Evolutionary conservation across 2,797 vertebrate genomes (phyloP).

Genomic region (Chelon auratus): DNA sequence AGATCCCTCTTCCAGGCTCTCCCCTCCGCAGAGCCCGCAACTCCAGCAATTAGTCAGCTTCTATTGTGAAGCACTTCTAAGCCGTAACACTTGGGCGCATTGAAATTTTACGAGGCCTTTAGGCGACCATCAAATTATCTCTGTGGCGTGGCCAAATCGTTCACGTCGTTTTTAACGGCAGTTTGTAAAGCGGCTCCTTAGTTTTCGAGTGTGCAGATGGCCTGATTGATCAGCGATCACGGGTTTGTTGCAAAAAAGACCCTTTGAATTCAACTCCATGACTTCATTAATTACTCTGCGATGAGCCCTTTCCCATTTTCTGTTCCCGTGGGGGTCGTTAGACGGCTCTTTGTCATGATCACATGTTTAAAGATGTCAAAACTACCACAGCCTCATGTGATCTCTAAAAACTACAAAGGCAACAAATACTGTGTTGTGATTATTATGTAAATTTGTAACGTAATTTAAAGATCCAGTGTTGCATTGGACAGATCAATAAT

Average conservation of each 20-base stretch:
- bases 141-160: conserved; percentile 36
- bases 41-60: conserved; percentile 70
- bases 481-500: too few species aligned
- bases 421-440: too few species aligned
- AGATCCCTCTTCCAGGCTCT: conserved; percentile 61
- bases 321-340: not conserved
- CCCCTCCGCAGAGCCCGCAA: conserved; percentile 51
- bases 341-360: not conserved
- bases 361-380: too few species aligned
- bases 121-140: conserved; percentile 59
- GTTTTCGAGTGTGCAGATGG: conserved; percentile 31
- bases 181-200: conserved; percentile 29
- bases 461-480: too few species aligned
- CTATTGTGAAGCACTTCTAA: conserved; percentile 63
- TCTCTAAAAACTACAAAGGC: too few species aligned
- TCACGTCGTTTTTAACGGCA: conserved; percentile 43
- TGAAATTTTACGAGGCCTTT: conserved; percentile 72
- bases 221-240: not conserved
- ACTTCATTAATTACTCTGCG: not conserved
- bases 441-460: too few species aligned
- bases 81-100: conserved; percentile 60
- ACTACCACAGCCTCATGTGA: too few species aligned
- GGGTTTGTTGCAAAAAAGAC: conserved; percentile 1
- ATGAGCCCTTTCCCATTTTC: not conserved
- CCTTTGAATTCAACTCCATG: conserved; percentile 1